Base-by-base conservation (phyloP, 1,140 invertebrate genomes). In the Anagrus nilaparvatae region DNA sequence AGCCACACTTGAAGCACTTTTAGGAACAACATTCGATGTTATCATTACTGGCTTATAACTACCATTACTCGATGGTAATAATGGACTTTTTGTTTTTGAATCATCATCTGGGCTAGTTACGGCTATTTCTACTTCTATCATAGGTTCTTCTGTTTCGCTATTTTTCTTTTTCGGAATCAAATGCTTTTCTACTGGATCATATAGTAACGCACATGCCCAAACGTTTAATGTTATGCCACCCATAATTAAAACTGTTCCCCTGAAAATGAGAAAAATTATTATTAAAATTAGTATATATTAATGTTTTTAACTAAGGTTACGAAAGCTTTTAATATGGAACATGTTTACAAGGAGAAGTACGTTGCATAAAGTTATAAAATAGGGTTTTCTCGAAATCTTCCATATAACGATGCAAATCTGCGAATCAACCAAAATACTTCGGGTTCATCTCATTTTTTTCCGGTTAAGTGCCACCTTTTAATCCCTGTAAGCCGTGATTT, bases 181-280 rank as follows among this genome's bases (percentile, higher is more conserved):
- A 53, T 88, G 84, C 37, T 78, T 75, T 50, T 87, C 80, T 0
- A 90, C 84, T 0, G 86, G 86, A 33, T 88, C 77, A 60, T 88
- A 90, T 5, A 91, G 74, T 17, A 89, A 59, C 4, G 87, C 86
- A 6, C 83, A 82, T 2, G 87, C 80, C 73, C 84, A 82, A 1
- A 87, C 82, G 56, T 91, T 86, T 12, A 92, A 61, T 39, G 84
- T 82, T 3, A 90, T 66, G 14, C 79, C 87, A 5, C 87, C 86
- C 67, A 91, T 78, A 23, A 92, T 76, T 9, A 93, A 61, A 14
- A 89, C 78, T 3, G 84, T 77, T 9, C 81, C 83, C 58, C 83
- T 81, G 66, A 40, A 60, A 70, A 53, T 41, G 48, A 36, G 49
- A 40, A n/a, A n/a, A n/a, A n/a, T n/a, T n/a, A n/a, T n/a, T n/a